A percentile compares a stretch with the other conserved stretches of the same genome.
Evolutionary conservation across 2,888 invertebrate species (phyloP).

Genomic region (Cabera pusaria): DNA sequence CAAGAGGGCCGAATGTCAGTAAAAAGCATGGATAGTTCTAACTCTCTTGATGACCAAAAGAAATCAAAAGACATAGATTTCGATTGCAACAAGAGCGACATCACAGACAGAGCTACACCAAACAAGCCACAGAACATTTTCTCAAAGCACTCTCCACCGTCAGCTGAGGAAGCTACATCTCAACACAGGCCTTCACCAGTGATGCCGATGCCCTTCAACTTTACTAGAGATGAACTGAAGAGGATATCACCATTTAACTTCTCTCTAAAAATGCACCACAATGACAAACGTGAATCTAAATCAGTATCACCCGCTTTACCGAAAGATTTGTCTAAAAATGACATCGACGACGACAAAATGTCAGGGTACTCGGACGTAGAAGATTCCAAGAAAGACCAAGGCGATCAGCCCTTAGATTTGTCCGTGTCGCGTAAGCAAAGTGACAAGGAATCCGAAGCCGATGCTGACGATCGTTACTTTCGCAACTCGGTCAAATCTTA

Average conservation of each 20-base stretch:
- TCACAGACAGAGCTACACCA: conserved; percentile 81
- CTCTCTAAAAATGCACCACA: conserved; percentile 60
- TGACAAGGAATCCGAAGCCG: conserved; percentile 67
- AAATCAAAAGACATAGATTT: conserved; percentile 62
- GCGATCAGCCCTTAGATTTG: conserved; percentile 89
- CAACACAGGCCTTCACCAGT: conserved; percentile 87
- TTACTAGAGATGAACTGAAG: conserved; percentile 60
- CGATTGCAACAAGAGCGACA: conserved; percentile 53
- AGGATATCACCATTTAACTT: conserved; percentile 66
- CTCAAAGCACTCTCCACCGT: conserved; percentile 86
- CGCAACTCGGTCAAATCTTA: conserved; percentile 73
- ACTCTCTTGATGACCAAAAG: conserved; percentile 67
- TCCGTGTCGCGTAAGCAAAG: conserved; percentile 84
- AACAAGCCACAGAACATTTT: conserved; percentile 70
- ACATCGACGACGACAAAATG: conserved; percentile 54
- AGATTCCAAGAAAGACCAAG: conserved; percentile 66
- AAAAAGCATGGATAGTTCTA: conserved; percentile 71
- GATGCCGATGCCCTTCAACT: conserved; percentile 77
- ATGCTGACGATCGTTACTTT: conserved; percentile 68
- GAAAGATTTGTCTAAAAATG: conserved; percentile 66
- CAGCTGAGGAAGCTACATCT: conserved; percentile 85
- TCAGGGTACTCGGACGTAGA: conserved; percentile 65
- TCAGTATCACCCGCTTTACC: conserved; percentile 53
- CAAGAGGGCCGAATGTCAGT: conserved; percentile 73
- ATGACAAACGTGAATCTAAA: conserved; percentile 51